Base-by-base conservation (phyloP, 64 coral and sea anemone genomes). In the Trachythela sp. region DNA sequence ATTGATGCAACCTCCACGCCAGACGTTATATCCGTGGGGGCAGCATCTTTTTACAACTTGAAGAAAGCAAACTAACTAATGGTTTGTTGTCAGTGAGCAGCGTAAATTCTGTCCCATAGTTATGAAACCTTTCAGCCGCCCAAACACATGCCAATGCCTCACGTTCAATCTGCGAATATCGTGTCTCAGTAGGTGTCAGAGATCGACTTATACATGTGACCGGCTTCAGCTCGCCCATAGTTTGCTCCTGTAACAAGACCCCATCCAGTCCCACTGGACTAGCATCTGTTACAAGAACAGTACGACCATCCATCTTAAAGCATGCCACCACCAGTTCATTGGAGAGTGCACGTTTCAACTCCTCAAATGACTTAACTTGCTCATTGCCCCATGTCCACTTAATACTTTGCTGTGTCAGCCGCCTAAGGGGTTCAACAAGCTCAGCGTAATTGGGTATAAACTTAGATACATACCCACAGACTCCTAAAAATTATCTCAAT, bases 41-140 rank as follows among this genome's bases (percentile, higher is more conserved):
- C 18, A 59, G 15, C 24, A 49, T 48, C 26, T 91, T 91, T 49
- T 45, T 91, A 33, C 75, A 85, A 8, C 40, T 13, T 2, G 83
- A 84, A 4, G 40, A 33, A 40, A 86, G 42, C 89, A 91, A 86
- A 70, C 42, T 91, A 0, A 45, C 60, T 22, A 91, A 68, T 11
- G 90, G 60, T 41, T 91, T 86, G 43, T 91, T 87, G 50, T 91
- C 84, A 22, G 84, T 86, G 13, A 91, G n/a, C 22, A 91, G 14
- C 7, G 90, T 91, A 29, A 91, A 91, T 45, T 86, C 58, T n/a
- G 71, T 38, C 50, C 89, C 89, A 48, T 45, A 45, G 10, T 45
- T 85, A 20, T 86, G 85, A 8, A 86, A 56, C n/a, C n/a, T 30
- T 86, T 54, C 84, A 86, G 42, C 43, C 1, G 84, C 48, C 84